phyloP scores from a whole-genome alignment of 2,113 vertebrate species.

The Pipra filicauda region DNA sequence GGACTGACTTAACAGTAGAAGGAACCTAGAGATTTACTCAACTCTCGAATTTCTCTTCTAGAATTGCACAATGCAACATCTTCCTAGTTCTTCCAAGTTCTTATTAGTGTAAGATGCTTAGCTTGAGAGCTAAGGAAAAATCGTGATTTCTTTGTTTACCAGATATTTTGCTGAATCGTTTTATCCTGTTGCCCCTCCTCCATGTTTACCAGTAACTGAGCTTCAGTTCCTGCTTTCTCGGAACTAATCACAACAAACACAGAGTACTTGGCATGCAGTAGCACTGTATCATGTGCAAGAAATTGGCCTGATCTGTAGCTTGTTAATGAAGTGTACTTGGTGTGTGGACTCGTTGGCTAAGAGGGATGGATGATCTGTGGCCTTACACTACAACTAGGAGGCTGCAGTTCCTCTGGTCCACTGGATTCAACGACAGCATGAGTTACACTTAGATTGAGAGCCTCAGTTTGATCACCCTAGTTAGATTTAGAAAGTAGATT shows the following conservation, averaged over 20 bases:
- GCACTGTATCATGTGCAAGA: background rate
- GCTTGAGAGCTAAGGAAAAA: background rate
- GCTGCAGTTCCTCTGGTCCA: background rate
- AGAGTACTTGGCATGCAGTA: background rate
- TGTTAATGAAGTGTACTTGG: background rate
- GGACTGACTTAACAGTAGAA: background rate
- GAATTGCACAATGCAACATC: background rate
- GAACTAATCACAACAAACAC: background rate
- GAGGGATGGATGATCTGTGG: background rate
- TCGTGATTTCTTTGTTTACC: background rate
- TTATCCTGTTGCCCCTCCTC: background rate
- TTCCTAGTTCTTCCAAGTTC: background rate
- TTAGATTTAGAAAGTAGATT: background rate
- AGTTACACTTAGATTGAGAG: background rate
- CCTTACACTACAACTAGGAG: fast-evolving
- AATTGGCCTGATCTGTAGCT: background rate
- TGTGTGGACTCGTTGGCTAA: background rate
- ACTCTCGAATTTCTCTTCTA: background rate
- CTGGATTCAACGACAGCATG: background rate
- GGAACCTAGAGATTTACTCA: background rate
- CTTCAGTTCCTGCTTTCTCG: background rate
- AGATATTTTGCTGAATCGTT: background rate
- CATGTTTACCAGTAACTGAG: background rate
- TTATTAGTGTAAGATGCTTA: background rate
- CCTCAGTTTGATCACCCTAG: background rate